These are phyloP conservation scores for Eupleurogrammus muticus DNA, from an alignment of 2,797 vertebrate species.

Conservation along the genomic window DNA sequence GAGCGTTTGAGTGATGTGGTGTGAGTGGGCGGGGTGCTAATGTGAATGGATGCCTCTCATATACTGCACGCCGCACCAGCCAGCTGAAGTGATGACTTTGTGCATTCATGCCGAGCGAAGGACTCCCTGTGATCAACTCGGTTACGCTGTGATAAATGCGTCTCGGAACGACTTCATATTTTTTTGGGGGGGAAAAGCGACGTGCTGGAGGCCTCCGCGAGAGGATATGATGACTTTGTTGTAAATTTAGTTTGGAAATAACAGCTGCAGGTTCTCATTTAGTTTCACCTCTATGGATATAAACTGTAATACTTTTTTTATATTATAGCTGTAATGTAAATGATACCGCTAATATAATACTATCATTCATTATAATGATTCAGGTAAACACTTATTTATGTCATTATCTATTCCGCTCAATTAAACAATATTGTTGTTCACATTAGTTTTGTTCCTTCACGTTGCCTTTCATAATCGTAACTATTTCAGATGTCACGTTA, in stretches of 20 bases:
- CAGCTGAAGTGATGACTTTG: conserved; percentile 70
- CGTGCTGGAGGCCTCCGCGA: conserved; percentile 14
- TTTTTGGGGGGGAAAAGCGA: conserved; percentile 13
- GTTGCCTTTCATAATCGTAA: no score
- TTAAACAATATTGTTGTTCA: no score
- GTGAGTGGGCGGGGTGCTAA: conserved; percentile 67
- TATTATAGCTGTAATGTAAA: neutral
- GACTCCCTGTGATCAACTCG: conserved; percentile 72
- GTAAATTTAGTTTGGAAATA: conserved; percentile 38
- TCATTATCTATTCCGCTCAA: no score
- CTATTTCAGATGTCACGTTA: no score
- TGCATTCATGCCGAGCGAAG: conserved; percentile 64
- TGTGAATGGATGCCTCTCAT: conserved; percentile 78
- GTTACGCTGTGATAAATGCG: conserved; percentile 71
- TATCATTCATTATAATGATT: neutral
- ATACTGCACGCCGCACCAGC: conserved; percentile 62
- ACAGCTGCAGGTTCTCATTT: conserved; percentile 18
- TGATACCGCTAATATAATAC: no score
- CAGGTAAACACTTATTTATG: conserved; percentile 1
- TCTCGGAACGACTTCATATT: conserved; percentile 58
- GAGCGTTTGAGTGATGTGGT: conserved; percentile 68
- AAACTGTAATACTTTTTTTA: neutral
- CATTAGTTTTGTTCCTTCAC: no score
- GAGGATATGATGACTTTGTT: conserved; percentile 38
- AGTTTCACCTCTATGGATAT: neutral